Percentiles rank a stretch among this genome's conserved stretches.
Conservation (phyloP, 2,113 vertebrate genomes). For the Callionymus lyra region DNA sequence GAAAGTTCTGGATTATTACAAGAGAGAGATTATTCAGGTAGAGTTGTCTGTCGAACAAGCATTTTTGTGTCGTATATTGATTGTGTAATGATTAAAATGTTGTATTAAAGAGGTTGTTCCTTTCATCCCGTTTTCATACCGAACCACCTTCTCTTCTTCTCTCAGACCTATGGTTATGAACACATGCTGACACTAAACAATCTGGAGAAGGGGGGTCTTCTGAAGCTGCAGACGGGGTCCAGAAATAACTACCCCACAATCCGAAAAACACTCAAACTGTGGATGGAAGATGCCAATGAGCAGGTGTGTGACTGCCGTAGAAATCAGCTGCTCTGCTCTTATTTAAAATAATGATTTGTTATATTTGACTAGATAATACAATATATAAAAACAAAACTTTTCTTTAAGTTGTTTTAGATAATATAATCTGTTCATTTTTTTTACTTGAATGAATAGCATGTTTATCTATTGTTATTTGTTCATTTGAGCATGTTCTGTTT, state of each 20-base stretch:
- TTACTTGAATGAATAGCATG: too few relatives aligned
- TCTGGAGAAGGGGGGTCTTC: constrained; percentile 84
- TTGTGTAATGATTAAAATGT: neutral
- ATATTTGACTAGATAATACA: too few relatives aligned
- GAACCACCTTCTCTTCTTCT: constrained; percentile 7
- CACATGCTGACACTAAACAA: constrained; percentile 90
- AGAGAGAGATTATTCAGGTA: constrained; percentile 92
- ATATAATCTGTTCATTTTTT: too few relatives aligned
- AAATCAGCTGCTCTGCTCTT: neutral
- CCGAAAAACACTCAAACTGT: constrained; percentile 89
- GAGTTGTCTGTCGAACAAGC: neutral
- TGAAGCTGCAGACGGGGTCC: constrained; percentile 75
- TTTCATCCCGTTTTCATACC: too few relatives aligned
- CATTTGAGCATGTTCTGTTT: too few relatives aligned
- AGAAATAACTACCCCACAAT: constrained; percentile 95
- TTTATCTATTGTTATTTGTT: too few relatives aligned
- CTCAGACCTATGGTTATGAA: constrained; percentile 89
- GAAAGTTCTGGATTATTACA: constrained; percentile 91
- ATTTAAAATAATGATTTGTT: neutral
- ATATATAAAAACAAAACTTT: too few relatives aligned
- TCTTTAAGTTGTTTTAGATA: too few relatives aligned
- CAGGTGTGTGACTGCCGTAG: constrained; percentile 61
- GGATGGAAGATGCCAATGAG: constrained; percentile 97
- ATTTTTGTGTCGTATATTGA: neutral
- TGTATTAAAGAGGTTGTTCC: too few relatives aligned